phyloP scores from a whole-genome alignment of 2,113 vertebrate genomes.

The Pseudolaguvia tuberculata region DNA sequence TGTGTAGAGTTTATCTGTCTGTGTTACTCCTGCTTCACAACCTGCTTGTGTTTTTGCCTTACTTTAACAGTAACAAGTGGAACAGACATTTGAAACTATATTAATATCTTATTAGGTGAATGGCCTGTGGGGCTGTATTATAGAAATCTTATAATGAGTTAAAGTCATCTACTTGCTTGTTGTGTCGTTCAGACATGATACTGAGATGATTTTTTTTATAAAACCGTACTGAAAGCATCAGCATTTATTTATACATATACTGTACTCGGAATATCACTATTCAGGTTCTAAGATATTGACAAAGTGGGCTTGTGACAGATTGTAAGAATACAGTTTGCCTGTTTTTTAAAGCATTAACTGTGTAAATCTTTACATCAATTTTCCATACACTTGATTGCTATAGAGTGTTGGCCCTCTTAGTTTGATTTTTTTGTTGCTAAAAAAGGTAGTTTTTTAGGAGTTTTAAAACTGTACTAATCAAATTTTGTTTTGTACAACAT shows the following conservation, averaged over 20 bases:
- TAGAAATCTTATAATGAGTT: conserved; percentile 16
- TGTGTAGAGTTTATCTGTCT: conserved; percentile 52
- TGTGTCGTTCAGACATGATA: not conserved
- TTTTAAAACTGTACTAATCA: not conserved
- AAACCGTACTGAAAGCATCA: not conserved
- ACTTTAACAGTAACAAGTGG: not conserved
- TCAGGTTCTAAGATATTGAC: not conserved
- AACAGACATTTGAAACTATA: not conserved
- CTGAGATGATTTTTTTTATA: not conserved
- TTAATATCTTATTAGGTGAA: not conserved
- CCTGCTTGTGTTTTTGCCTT: not conserved
- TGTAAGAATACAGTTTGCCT: not conserved
- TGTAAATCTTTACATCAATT: not conserved
- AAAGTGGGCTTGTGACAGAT: not conserved
- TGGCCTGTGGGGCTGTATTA: not conserved
- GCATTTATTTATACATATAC: not conserved
- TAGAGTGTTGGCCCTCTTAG: not conserved
- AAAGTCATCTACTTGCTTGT: not conserved
- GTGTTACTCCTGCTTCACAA: not conserved
- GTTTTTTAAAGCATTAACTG: not conserved
- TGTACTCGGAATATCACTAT: not conserved
- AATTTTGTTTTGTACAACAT: not conserved
- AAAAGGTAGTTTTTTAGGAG: not conserved
- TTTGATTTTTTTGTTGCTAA: not conserved
- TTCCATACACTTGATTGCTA: not conserved